Evolutionary conservation across 2,888 invertebrate species (phyloP), one percentile per base, ranked within the genome.

Genomic region (Melieria omissa): DNA sequence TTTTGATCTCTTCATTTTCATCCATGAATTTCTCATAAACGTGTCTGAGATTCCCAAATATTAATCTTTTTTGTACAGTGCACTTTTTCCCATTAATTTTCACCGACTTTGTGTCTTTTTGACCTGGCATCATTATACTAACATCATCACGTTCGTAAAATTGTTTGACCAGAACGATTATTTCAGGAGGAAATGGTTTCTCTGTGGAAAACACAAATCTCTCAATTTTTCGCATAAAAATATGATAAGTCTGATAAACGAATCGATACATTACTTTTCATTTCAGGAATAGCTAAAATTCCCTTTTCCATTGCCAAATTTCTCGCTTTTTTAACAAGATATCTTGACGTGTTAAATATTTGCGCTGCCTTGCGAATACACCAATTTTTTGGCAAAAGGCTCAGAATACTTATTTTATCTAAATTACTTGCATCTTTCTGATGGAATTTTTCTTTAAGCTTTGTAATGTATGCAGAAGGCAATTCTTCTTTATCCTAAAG

Each of bases 11-110:
- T 12, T 8, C 9, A 49, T 49, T 49, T 12, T 49, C 12, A 49
- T 49, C 9, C 12, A 46, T 64, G 49, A 64, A 64, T 49, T 49
- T 46, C 49, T 46, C 49, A 49, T 47, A 64, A 47, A 47, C 49
- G 47, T 64, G n/a, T 49, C 14, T 47, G 16, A 64, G 16, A 64
- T 64, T 64, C 16, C 64, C 64, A 46, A 64, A 64, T 49, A 64
- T 64, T 29, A 64, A 16, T 16, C 47, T n/a, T 16, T 64, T 64
- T 49, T 64, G 14, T 10, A 44, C 7, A 16, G n/a, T 49, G 46
- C 8, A 16, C 16, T 46, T 14, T 42, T 10, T 16, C 16, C 42
- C 49, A 49, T 49, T 12, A 49, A 49, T 49, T 49, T 49, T 49
- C 9, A 49, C 49, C 12, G 49, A 49, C 12, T 49, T 49, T 49